Evolutionary conservation across 2,888 invertebrate genomes (phyloP).

Genomic region (Gisinianus flammeolus): DNA sequence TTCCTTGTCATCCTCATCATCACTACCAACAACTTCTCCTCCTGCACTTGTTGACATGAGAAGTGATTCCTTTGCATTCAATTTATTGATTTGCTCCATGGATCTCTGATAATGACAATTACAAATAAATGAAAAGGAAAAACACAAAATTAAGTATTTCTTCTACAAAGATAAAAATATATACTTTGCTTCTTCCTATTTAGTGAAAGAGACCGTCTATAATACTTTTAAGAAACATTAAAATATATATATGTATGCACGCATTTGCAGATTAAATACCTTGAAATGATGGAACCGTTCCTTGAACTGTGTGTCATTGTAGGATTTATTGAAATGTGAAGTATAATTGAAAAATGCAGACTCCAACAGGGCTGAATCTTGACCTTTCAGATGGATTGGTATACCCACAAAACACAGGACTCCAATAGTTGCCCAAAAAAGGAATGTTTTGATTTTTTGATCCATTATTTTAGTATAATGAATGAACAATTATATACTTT

Average conservation of each 20-base stretch:
- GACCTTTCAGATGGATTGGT: constrained; percentile 63
- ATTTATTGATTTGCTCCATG: constrained; percentile 22
- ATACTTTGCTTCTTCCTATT: too few species aligned
- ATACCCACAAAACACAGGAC: constrained; percentile 61
- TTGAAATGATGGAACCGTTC: constrained; percentile 50
- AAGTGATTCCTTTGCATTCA: constrained; percentile 10
- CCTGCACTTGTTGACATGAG: constrained; percentile 12
- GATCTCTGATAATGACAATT: background rate
- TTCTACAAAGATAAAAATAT: too few species aligned
- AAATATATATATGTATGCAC: too few species aligned
- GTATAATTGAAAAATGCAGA: constrained; percentile 65
- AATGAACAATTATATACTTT: background rate
- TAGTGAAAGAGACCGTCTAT: too few species aligned
- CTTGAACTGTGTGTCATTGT: constrained; percentile 60
- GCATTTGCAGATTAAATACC: too few species aligned
- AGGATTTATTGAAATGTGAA: constrained; percentile 67
- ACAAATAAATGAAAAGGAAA: background rate
- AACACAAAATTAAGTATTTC: background rate
- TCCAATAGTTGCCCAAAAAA: constrained; percentile 53
- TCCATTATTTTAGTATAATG: constrained; percentile 41
- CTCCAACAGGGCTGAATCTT: constrained; percentile 60
- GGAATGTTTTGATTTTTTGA: constrained; percentile 47
- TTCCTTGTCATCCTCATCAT: background rate
- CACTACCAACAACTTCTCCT: background rate
- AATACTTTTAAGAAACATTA: background rate